phyloP scores from a whole-genome alignment of 2,888 invertebrate genomes.

The Lysandra coridon region DNA sequence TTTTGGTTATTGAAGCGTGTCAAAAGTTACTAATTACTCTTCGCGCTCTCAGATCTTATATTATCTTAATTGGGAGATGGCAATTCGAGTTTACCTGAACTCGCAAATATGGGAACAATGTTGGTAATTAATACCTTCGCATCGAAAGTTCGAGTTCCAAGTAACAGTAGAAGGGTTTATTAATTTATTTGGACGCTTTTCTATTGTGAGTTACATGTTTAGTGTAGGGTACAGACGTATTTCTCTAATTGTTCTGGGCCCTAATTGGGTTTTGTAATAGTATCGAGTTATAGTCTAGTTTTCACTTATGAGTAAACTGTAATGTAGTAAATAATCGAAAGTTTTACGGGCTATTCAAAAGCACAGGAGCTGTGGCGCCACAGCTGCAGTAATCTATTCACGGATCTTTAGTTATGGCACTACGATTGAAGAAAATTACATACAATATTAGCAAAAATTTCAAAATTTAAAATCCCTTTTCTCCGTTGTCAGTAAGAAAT shows the following conservation, averaged over 20 bases:
- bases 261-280: background rate
- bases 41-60: background rate
- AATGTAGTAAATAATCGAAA: background rate
- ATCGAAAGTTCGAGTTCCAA: background rate
- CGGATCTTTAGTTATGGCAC: too few species aligned
- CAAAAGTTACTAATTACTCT: conserved; percentile 22
- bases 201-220: background rate
- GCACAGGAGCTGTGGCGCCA: too few species aligned
- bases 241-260: background rate
- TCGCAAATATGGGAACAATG: background rate
- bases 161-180: background rate
- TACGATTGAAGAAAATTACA: too few species aligned
- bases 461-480: background rate
- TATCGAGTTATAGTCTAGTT: background rate
- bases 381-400: too few species aligned
- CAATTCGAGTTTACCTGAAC: conserved; percentile 1
- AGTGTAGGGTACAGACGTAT: background rate
- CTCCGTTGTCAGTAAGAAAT: background rate
- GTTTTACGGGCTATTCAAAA: too few species aligned
- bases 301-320: background rate
- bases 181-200: background rate
- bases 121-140: background rate
- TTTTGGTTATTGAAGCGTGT: conserved; percentile 19
- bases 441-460: background rate
- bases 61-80: conserved; percentile 18